Evolutionary conservation across 2,888 invertebrate species (phyloP), one percentile per base, ranked within the genome.

Genomic region (Thyatira batis): DNA sequence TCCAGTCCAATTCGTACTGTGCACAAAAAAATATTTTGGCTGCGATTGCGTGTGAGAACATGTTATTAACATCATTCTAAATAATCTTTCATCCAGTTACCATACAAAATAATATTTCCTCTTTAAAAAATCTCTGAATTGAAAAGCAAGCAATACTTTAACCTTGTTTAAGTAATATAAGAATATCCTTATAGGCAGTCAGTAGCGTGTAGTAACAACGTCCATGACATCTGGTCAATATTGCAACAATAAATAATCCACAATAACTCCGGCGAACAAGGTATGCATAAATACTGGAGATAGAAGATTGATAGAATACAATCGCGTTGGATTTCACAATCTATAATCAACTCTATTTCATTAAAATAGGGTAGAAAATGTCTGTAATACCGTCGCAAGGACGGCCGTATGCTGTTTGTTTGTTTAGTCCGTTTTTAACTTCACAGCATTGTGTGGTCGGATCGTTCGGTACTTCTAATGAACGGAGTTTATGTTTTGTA

Each of bases 401-500:
- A 9, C 27, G 27, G 17, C 51, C 28, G 30, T 39, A 39, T n/a
- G 27, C 45, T 27, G 46, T 49, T 44, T 53, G 45, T 58, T 62
- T 20, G 25, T 61, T 53, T 61, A 54, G 55, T 55, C 55, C 50
- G 52, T 57, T 53, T 58, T 58, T 57, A 51, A 61, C 52, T 50
- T 54, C 27, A 27, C 48, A 25, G 27, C 52, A 50, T 54, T 52
- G 53, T 45, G 28, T 52, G 55, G 57, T 53, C 57, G 60, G 60
- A 55, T 53, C 58, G 50, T 57, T 51, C 54, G 39, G 45, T 21
- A 48, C 53, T 39, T 46, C 59, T 69, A 67, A 69, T 60, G 63
- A 67, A 69, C 46, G 49, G 51, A 51, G 58, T 67, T 68, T 65
- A 64, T 70, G 56, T 61, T 52, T 55, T 50, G 53, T 54, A 58